Evolutionary conservation across 1,140 invertebrate species (phyloP).

Genomic region (Vanessa tameamea): DNA sequence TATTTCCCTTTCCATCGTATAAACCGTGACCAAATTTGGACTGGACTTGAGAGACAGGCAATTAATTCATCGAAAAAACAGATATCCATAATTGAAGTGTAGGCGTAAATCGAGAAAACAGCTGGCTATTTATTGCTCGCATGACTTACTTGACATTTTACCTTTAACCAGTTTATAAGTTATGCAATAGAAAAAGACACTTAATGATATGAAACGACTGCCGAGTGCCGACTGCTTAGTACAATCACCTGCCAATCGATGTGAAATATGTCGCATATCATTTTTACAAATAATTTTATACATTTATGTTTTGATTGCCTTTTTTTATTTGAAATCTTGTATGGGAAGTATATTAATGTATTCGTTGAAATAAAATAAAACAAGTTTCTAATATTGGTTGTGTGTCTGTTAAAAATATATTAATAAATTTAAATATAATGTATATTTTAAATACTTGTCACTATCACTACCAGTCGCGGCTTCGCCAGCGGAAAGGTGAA

Average conservation of each 20-base stretch:
- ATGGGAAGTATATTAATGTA: slow-evolving; percentile 11
- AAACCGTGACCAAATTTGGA: slow-evolving; percentile 48
- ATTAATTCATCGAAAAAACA: slow-evolving; percentile 58
- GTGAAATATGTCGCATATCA: slow-evolving; percentile 51
- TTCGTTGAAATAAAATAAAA: too few relatives aligned
- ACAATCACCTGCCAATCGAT: slow-evolving; percentile 65
- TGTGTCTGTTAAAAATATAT: too few relatives aligned
- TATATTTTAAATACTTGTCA: too few relatives aligned
- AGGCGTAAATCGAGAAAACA: slow-evolving; percentile 61
- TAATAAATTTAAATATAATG: too few relatives aligned
- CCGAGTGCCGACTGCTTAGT: slow-evolving; percentile 50
- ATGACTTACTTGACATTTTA: slow-evolving; percentile 69
- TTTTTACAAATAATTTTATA: slow-evolving; percentile 7
- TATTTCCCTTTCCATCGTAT: slow-evolving; percentile 37
- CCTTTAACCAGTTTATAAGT: slow-evolving; percentile 71
- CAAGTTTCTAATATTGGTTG: too few relatives aligned
- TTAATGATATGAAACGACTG: slow-evolving; percentile 57
- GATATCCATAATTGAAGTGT: slow-evolving; percentile 59
- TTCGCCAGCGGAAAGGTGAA: too few relatives aligned
- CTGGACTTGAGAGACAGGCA: slow-evolving; percentile 46
- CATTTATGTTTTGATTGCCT: not conserved
- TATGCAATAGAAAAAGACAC: slow-evolving; percentile 72
- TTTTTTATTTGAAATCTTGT: not conserved
- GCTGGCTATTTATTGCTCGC: slow-evolving; percentile 60
- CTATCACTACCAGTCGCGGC: too few relatives aligned